Evolutionary conservation across 1,140 invertebrate species (phyloP).

Genomic region (Forficula auricularia): DNA sequence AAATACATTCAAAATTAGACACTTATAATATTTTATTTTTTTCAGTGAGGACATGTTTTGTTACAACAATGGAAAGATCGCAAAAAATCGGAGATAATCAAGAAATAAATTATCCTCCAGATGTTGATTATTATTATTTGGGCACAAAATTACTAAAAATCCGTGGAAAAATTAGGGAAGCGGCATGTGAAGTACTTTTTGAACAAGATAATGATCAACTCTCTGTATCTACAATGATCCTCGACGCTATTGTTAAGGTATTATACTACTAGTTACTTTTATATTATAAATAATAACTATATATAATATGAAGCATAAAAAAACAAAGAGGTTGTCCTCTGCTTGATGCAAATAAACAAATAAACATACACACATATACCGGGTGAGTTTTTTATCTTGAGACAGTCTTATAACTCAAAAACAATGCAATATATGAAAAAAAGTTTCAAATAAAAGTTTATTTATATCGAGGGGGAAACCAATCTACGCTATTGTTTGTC

Average conservation of each 20-base stretch:
- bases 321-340: too few relatives aligned
- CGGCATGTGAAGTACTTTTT: constrained; percentile 66
- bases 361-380: too few relatives aligned
- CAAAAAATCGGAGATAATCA: constrained; percentile 32
- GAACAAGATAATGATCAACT: constrained; percentile 65
- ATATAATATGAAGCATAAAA: too few relatives aligned
- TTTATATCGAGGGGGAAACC: too few relatives aligned
- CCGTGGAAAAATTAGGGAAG: constrained; percentile 54
- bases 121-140: constrained; percentile 54
- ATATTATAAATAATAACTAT: constrained; percentile 3
- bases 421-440: too few relatives aligned
- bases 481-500: too few relatives aligned
- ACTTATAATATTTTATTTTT: constrained; percentile 8
- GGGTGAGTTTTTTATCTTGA: too few relatives aligned
- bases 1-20: neutral
- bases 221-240: constrained; percentile 66
- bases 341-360: too few relatives aligned
- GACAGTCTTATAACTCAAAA: too few relatives aligned
- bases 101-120: constrained; percentile 30
- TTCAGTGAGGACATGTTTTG: constrained; percentile 57
- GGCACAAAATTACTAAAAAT: constrained; percentile 34
- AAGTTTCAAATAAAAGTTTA: too few relatives aligned
- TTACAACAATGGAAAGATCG: constrained; percentile 53
- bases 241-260: constrained; percentile 63
- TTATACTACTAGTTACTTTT: constrained; percentile 4